Evolutionary conservation across 2,113 vertebrate species (phyloP), one percentile per base, ranked within the genome.

Genomic region (Paratilapia polleni): DNA sequence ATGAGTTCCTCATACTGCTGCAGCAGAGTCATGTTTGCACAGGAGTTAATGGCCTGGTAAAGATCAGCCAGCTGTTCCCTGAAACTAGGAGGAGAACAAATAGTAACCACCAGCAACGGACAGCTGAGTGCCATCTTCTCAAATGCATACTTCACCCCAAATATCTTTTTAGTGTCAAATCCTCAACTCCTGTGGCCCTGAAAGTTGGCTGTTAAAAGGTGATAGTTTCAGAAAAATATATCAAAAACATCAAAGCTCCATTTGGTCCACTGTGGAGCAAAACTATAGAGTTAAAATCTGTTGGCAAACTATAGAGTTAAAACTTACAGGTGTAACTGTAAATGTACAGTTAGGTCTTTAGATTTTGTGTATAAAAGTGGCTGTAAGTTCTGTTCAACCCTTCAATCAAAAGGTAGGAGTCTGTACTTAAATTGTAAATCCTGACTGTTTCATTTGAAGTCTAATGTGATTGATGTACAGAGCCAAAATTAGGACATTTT

Each of bases 1-100:
- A 97, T 38, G 41, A 96, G 60, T 76, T 91, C 91, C 81, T 97
- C 96, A 85, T 94, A 97, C 60, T 95, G 92, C 87, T 91, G 91
- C 61, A 96, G 91, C 66, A 96, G 34, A 8, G 75, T 66, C 4
- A 49, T 80, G 80, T 96, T 93, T 61, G 92, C 85, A 47, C 83
- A 89, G 43, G 91, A 78, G 28, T 94, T 88, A 73, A 97, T 93
- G 78, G 88, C 83, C 90, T 92, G 93, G 87, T 96, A 92, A 56
- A 97, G 78, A 47, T 93, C 90, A 12, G 88, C 91, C 79, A 96
- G 77, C 80, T 93, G 92, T 52, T 96, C 95, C 74, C 83, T 90
- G n/a, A 95, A 88, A 84, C 94, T 96, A 80, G 17, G n/a, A 41
- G 22, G 6, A 73, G 4, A 74, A 68, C 24, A 82, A 75, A 86